Base-by-base conservation (phyloP, 2,113 vertebrate genomes). In the Salvelinus fontinalis region DNA sequence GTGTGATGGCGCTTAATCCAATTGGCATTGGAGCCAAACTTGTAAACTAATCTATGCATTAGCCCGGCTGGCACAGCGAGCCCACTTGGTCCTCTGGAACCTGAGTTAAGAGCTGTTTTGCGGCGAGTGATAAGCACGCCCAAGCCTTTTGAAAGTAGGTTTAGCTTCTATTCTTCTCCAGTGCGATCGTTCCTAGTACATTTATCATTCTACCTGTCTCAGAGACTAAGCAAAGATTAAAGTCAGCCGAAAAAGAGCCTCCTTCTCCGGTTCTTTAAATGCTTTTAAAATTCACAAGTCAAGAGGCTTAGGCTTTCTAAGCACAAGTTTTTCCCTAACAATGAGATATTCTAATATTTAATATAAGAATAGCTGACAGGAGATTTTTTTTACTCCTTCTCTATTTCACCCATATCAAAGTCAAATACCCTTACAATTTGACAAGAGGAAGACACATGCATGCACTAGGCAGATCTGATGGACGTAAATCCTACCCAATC, bases 301-400 rank as follows among this genome's bases (percentile, higher is more conserved):
- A 89, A 94, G 93, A 93, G 85, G 93, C 93, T 95, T 94, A 93
- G 82, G 86, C 89, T 92, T 93, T 91, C 92, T 92, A 88, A 78
- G 83, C 71, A 71, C 89, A 82, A 92, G 88, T 91, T 91, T 51
- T 87, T 86, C 85, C 85, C 79, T 87, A 92, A 94, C 93, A 95
- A 94, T 93, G 88, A 85, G 76, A 88, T 18, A 89, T 85, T 91
- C 85, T 90, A 87, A 92, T 93, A 90, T 93, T 92, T 93, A 86
- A 90, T 93, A 92, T 91, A 88, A 92, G 91, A 94, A 93, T 89
- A 91, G 94, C 93, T 92, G 93, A 94, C 92, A 94, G 93, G 67
- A 90, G 90, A 84, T 92, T 88, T 92, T 59, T 59, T 44, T 44
- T 69, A 6, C 65, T 27, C 69, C 44, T 70, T 5, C 51, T 73